Base-by-base conservation (phyloP, 1,140 invertebrate species). In the Ephestia elutella region DNA sequence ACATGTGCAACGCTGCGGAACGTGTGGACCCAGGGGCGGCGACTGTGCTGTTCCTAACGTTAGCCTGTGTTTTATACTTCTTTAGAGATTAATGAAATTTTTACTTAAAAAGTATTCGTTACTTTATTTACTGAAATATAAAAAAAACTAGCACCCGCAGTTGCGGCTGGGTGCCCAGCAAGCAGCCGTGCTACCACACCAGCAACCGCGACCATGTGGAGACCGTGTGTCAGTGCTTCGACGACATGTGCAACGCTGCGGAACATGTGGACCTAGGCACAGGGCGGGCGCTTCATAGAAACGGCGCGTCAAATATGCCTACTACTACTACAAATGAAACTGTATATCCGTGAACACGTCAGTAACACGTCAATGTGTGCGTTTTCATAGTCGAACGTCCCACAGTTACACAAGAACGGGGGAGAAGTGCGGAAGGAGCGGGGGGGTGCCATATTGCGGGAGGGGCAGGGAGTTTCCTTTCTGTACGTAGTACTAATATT, bases 201-300 rank as follows among this genome's bases (percentile, higher is more conserved):
- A 87, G 89, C 61, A 90, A 90, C 50, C 80, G 83, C 49, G 90
- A 91, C 63, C 90, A 90, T 63, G 71, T 86, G 13, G 90, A 91
- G 49, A 86, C 70, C 1, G 84, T 89, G 19, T 92, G 90, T 65
- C 89, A 90, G 54, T 92, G 90, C 71, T 89, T 84, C 70, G 60
- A 71, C 0, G 89, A 91, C 62, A 84, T 83, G 21, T 92, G 91
- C 66, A 92, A 91, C 54, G 17, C 30, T n/a, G 18, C 54, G 2
- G 32, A 56, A 1, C 32, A 44, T 18, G 28, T 20, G 2, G 54
- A 56, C 32, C 54, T 35, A 4, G 19, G n/a, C n/a, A n/a, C n/a
- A n/a, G 17, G 0, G 17, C 32, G 2, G 9, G 60, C 8, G 60
- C 70, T 10, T 58, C n/a, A n/a, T n/a, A n/a, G n/a, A n/a, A n/a